Percentiles rank a stretch among this genome's conserved stretches.
These are phyloP conservation scores for Rhagoletis zephyria DNA, from an alignment of 1,140 invertebrate species.

Conservation along the genomic window DNA sequence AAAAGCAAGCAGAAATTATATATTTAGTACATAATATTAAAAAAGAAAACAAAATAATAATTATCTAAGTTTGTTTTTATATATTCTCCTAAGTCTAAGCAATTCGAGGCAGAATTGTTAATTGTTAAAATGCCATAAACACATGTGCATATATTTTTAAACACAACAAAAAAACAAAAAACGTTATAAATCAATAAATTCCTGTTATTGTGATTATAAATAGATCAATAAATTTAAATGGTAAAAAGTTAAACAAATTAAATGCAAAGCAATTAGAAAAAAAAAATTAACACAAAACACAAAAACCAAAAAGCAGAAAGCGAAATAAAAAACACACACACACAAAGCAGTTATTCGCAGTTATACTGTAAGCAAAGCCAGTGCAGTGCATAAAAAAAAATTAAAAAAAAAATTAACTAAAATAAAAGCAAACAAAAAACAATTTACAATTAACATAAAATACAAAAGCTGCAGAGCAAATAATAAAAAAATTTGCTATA, in stretches of 20 bases:
- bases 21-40: background rate
- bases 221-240: conserved; percentile 16
- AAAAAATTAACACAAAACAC: background rate
- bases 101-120: conserved; percentile 7
- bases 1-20: conserved; percentile 24
- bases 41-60: background rate
- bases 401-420: background rate
- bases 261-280: conserved; percentile 34
- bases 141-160: background rate
- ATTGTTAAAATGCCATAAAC: conserved; percentile 5
- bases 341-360: background rate
- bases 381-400: background rate
- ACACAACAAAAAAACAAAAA: conserved; percentile 26
- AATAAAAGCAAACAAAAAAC: background rate
- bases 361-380: no score
- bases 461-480: background rate
- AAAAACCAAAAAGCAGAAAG: conserved; percentile 11
- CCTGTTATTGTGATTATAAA: conserved; percentile 48
- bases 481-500: background rate
- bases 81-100: conserved; percentile 28
- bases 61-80: conserved; percentile 53
- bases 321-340: background rate
- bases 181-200: conserved; percentile 50
- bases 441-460: conserved; percentile 26
- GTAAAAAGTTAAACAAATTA: conserved; percentile 50